Evolutionary conservation across 2,888 invertebrate genomes (phyloP), one percentile per base, ranked within the genome.

Genomic region (Nezara viridula): DNA sequence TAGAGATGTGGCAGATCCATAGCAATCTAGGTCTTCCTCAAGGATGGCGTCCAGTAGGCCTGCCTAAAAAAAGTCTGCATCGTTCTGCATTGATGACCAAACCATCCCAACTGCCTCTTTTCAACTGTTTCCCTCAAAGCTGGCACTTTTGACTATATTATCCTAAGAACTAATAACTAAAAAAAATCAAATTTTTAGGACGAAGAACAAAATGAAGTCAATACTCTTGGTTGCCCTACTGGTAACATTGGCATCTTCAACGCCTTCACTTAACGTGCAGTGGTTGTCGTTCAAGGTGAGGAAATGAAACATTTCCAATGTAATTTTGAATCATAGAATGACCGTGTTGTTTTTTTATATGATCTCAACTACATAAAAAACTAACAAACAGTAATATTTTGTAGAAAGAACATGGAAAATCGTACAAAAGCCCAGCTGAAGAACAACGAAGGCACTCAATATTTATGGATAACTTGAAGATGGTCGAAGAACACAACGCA

Each of bases 401-500:
- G 32, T n/a, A 88, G 88, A 40, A 50, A 24, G 27, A 32, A 49
- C 85, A 88, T 55, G 52, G 55, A n/a, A 88, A 88, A 85, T 44
- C 16, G 4, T 88, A 88, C 85, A 52, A 85, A 16, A 49, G 24
- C 32, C 55, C 47, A 2, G 94, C 95, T 0, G 87, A 87, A 24
- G 90, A 90, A 24, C 55, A 66, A 14, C 32, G 27, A 21, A 88
- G 90, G 66, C 49, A 60, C 52, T 50, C 86, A 27, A 85, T 90
- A 10, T 90, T 77, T 47, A 81, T 89, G 73, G 97, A 98, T 92
- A 98, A 98, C 93, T 95, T 95, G 92, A 95, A 96, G 92, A 95
- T 95, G 93, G 96, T 98, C 92, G 96, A 96, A 87, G 95, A 95
- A 92, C 98, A 98, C 93, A 98, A 98, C 94, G 95, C 95, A 92